These are phyloP conservation scores for Pontoporia blainvillei DNA, from an alignment of 2,113 vertebrate genomes.

Conservation along the genomic window DNA sequence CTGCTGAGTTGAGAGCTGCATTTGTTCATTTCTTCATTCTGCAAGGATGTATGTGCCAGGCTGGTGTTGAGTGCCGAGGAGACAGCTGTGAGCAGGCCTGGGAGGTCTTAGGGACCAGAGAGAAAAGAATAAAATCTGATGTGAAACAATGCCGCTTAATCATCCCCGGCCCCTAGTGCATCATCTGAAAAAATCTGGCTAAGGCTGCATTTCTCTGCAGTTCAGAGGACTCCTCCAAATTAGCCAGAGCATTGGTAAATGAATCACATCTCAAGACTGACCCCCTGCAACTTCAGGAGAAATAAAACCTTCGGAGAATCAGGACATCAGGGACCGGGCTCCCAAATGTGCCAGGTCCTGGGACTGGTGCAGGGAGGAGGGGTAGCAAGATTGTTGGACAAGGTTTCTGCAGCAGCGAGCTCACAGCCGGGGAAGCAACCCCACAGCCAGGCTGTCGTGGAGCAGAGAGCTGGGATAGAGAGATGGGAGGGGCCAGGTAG, in stretches of 20 bases:
- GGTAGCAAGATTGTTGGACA: not conserved
- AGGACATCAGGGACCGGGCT: not conserved
- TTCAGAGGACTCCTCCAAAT: no score
- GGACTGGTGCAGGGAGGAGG: not conserved
- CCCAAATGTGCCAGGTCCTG: not conserved
- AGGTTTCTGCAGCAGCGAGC: not conserved
- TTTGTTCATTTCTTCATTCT: not conserved
- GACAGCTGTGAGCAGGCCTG: not conserved
- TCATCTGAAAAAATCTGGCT: not conserved
- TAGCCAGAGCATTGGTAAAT: not conserved
- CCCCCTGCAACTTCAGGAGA: not conserved
- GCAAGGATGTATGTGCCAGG: not conserved
- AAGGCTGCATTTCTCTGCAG: not conserved
- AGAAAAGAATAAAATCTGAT: not conserved
- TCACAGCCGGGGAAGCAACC: not conserved
- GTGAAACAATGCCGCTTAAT: not conserved
- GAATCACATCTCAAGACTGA: not conserved
- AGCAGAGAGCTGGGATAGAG: not conserved
- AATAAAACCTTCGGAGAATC: not conserved
- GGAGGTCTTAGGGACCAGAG: not conserved
- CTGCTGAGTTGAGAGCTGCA: not conserved
- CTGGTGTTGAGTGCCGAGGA: not conserved
- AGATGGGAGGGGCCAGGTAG: not conserved
- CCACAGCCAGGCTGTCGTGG: rapidly evolving
- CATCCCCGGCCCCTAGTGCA: not conserved